These are phyloP conservation scores for Drosophila gunungcola DNA, from an alignment of 1,140 invertebrate species.

Conservation along the genomic window DNA sequence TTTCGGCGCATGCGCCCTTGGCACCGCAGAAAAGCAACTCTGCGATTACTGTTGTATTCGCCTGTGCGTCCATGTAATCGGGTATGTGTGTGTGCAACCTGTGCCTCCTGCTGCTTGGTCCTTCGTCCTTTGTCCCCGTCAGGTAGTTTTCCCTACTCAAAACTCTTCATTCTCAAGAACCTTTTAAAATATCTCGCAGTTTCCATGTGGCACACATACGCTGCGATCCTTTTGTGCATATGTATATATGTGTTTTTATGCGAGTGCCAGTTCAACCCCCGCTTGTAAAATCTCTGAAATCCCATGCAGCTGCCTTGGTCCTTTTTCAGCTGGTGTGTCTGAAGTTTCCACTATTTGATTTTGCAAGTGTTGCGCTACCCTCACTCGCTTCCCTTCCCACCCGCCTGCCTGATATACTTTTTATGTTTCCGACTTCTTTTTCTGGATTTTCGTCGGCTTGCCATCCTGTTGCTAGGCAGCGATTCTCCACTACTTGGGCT, in stretches of 20 bases:
- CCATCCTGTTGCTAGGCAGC: constrained; percentile 67
- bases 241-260: constrained; percentile 16
- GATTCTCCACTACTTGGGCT: constrained; percentile 16
- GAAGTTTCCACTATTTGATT: constrained; percentile 72
- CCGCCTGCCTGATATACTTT: constrained; percentile 25
- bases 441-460: constrained; percentile 9
- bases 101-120: constrained; percentile 40
- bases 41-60: constrained; percentile 37
- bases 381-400: background rate
- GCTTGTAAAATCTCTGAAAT: constrained; percentile 52
- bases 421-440: constrained; percentile 12
- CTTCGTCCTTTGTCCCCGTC: constrained; percentile 61
- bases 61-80: background rate
- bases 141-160: constrained; percentile 71
- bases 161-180: constrained; percentile 60
- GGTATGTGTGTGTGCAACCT: constrained; percentile 55
- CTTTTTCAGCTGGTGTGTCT: constrained; percentile 19
- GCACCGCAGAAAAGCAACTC: constrained; percentile 66
- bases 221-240: constrained; percentile 23
- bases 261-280: constrained; percentile 62
- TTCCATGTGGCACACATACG: constrained; percentile 79
- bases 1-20: constrained; percentile 64
- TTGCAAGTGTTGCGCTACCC: constrained; percentile 71
- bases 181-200: constrained; percentile 66
- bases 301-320: constrained; percentile 63